Conservation (phyloP, 2,797 vertebrate genomes). For the Prionace glauca region DNA sequence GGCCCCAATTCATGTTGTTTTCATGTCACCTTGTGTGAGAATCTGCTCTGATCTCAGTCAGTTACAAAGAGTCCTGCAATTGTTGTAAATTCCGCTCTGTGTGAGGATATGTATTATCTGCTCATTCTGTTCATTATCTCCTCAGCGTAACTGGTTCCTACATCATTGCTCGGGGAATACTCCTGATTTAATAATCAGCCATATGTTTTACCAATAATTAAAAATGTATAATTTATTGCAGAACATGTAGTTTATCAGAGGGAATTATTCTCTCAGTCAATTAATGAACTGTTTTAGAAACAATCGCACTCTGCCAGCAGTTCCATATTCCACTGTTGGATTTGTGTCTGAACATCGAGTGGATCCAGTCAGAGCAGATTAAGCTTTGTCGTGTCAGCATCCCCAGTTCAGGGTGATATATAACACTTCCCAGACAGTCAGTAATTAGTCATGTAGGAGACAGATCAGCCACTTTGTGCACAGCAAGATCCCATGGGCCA, state of each 20-base stretch:
- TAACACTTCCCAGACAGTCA: not conserved
- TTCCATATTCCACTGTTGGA: not conserved
- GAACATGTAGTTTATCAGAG: not conserved
- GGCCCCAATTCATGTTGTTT: not conserved
- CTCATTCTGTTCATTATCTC: not conserved
- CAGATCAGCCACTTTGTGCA: too few relatives aligned
- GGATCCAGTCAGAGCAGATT: not conserved
- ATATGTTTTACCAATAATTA: not conserved
- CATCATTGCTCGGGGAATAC: not conserved
- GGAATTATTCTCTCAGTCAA: not conserved
- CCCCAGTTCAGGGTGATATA: not conserved
- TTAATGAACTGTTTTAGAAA: not conserved
- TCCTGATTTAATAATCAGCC: constrained; percentile 22
- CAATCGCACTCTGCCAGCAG: not conserved
- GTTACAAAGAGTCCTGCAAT: not conserved
- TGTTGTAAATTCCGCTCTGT: not conserved
- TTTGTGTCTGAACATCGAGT: not conserved
- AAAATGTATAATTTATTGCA: constrained; percentile 3
- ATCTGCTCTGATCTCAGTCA: not conserved
- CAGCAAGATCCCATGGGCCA: too few relatives aligned
- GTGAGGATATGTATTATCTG: not conserved
- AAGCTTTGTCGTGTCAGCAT: not conserved
- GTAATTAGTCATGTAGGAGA: too few relatives aligned
- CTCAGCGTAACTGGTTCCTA: not conserved
- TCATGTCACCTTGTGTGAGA: not conserved